phyloP scores from a whole-genome alignment of 1,140 invertebrate genomes.

The Bombus terrestris region DNA sequence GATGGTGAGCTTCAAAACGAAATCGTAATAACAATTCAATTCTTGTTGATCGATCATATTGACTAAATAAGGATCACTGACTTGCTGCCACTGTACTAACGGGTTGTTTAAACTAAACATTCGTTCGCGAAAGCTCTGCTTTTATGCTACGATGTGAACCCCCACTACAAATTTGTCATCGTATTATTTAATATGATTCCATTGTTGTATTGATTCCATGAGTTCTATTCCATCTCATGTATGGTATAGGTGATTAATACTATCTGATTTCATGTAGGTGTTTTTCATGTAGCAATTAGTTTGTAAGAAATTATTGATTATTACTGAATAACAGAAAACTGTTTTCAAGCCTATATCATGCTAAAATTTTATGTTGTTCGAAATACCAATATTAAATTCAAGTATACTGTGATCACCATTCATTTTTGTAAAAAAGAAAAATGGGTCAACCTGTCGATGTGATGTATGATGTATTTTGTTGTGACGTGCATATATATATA shows the following conservation, averaged over 20 bases:
- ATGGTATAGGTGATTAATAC: background rate
- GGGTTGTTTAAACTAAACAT: background rate
- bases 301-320: background rate
- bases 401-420: no score
- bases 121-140: background rate
- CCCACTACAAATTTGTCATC: background rate
- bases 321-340: background rate
- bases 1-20: background rate
- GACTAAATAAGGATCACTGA: background rate
- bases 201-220: no score
- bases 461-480: no score
- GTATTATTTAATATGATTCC: background rate
- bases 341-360: no score
- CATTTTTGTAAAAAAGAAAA: no score
- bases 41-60: constrained; percentile 2
- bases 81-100: background rate
- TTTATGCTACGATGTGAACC: background rate
- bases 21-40: background rate
- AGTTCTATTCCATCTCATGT: background rate
- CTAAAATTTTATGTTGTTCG: no score
- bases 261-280: background rate
- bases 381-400: no score
- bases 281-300: no score
- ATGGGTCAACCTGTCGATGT: no score
- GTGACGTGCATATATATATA: no score